Percentiles rank a stretch among this genome's conserved stretches.
Evolutionary conservation across 2,797 vertebrate species (phyloP).

Genomic region (Coranthus polyacanthus): DNA sequence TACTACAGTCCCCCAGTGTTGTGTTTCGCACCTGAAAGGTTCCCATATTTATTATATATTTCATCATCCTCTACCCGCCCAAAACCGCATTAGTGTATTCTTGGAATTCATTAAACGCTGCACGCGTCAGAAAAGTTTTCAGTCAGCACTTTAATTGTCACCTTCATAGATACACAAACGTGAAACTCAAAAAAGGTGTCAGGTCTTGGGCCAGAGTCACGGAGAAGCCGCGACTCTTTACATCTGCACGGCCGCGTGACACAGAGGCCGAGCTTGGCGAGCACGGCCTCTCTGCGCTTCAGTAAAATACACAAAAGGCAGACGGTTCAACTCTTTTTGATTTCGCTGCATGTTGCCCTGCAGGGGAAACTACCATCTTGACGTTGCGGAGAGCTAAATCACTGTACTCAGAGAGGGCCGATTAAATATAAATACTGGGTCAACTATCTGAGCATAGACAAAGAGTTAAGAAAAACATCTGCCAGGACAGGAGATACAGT

Average conservation of each 20-base stretch:
- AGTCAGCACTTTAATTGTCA: conserved; percentile 39
- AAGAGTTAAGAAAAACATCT: conserved; percentile 71
- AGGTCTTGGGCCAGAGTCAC: conserved; percentile 37
- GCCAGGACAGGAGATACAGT: conserved; percentile 64
- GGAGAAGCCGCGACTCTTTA: conserved; percentile 43
- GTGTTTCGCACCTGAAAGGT: conserved; percentile 30
- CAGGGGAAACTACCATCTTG: conserved; percentile 16
- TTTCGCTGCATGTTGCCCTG: conserved; percentile 18
- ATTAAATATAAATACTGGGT: conserved; percentile 73
- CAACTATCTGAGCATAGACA: conserved; percentile 77
- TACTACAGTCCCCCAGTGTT: conserved; percentile 36
- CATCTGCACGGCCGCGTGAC: conserved; percentile 17
- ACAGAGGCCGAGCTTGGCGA: conserved; percentile 18
- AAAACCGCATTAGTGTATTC: conserved; percentile 76
- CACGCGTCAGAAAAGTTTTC: conserved; percentile 24
- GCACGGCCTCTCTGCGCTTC: conserved; percentile 70
- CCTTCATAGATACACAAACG: conserved; percentile 44
- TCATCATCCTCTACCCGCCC: conserved; percentile 29
- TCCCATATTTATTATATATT: neutral
- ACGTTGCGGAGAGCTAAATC: conserved; percentile 38
- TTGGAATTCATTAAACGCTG: conserved; percentile 58
- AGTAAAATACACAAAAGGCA: conserved; percentile 56
- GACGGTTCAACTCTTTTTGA: conserved; percentile 26
- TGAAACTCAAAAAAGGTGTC: conserved; percentile 39
- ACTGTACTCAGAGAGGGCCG: conserved; percentile 40